Percentiles rank a stretch among this genome's conserved stretches.
phyloP scores from a whole-genome alignment of 2,888 invertebrate species.

The Troides oblongomaculatus region DNA sequence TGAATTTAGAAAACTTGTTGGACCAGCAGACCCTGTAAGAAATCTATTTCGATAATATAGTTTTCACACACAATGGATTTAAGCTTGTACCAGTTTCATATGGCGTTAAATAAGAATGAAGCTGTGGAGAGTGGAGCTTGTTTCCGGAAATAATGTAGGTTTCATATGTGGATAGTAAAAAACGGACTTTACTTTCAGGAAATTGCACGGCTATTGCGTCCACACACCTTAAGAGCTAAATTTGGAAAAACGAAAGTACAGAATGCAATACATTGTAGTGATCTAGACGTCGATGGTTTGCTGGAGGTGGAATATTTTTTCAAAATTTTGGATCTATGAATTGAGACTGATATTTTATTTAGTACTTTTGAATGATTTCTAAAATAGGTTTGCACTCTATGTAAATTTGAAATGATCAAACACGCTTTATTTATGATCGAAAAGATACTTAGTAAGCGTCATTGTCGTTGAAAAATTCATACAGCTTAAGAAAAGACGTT shows the following conservation, averaged over 20 bases:
- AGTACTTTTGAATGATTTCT: slow-evolving; percentile 3
- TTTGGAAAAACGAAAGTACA: slow-evolving; percentile 90
- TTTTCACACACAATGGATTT: too few species aligned
- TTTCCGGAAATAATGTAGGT: too few species aligned
- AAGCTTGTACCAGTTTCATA: too few species aligned
- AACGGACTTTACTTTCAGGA: slow-evolving; percentile 78
- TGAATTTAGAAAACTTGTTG: slow-evolving; percentile 90
- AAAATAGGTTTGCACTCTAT: neutral
- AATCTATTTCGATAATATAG: neutral
- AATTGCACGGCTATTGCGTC: slow-evolving; percentile 90
- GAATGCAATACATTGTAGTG: slow-evolving; percentile 96
- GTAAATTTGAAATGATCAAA: neutral
- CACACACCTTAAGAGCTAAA: slow-evolving; percentile 90
- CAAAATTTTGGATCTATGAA: slow-evolving; percentile 81
- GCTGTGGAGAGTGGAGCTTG: too few species aligned
- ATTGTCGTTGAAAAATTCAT: neutral
- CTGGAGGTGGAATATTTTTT: slow-evolving; percentile 92
- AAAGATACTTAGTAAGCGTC: neutral
- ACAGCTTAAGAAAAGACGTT: neutral
- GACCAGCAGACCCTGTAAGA: slow-evolving; percentile 93
- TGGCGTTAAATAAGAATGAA: too few species aligned
- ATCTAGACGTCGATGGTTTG: slow-evolving; percentile 91
- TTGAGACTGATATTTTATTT: slow-evolving; percentile 40
- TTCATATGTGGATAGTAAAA: too few species aligned
- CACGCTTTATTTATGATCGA: neutral